Base-by-base conservation (phyloP, 2,113 vertebrate species). In the Notothenia rossii region DNA sequence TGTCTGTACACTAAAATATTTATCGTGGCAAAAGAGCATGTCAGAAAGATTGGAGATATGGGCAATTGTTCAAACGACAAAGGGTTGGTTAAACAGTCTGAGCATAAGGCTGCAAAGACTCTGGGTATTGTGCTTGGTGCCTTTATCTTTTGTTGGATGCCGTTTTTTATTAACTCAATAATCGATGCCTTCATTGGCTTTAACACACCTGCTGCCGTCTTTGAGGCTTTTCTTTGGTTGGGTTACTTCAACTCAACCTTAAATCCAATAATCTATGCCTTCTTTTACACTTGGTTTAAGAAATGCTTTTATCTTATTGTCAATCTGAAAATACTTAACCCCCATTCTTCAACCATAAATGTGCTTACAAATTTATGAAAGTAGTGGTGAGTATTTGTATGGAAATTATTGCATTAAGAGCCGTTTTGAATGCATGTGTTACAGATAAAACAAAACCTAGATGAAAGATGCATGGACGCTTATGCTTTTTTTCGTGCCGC, bases 71-170 rank as follows among this genome's bases (percentile, higher is more conserved):
- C 46, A 12, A 77, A 18, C 40, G 50, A 63, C 22, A 71, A 18
- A 20, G 25, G 36, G 17, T 7, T 71, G 12, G 55, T 64, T 10
- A 78, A 78, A 55, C 58, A 55, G 20, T 78, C 76, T 36, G 76
- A 78, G 29, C 67, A 63, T 29, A 78, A 78, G 14, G 76, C 76
- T 48, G 76, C 67, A 25, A 78, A 78, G 50, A 78, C 67, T 78
- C 67, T 78, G 50, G 50, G 67, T 40, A 71, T 78, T 63, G 76
- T 78, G 22, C 66, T 78, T 5, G 18, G 76, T 63, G 76, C 25
- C 55, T 71, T 63, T 50, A 78, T 78, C 40, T 36, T 70, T 13
- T 78, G 76, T 17, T 78, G 76, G 76, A 55, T 78, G 66, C 76
- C 76, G 3, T 71, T 71, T 48, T 78, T 78, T 36, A 36, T 46